Evolutionary conservation across 2,888 invertebrate genomes (phyloP), one percentile per base, ranked within the genome.

Genomic region (Ophonus ardosiacus): DNA sequence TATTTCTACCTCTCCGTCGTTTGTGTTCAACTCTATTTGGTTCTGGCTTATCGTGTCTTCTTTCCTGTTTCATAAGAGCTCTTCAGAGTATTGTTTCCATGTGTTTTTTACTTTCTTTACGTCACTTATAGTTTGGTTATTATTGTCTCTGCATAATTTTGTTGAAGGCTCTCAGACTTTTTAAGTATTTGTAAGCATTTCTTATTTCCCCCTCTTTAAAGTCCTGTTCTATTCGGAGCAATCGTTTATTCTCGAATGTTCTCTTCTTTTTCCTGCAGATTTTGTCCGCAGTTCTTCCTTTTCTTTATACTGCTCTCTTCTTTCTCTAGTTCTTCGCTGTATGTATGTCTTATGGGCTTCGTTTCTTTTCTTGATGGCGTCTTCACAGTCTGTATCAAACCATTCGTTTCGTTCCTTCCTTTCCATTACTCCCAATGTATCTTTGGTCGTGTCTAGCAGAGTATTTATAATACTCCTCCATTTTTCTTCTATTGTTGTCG

Each of bases 21-120:
- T 59, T 59, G 17, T 59, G 59, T 59, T 59, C 7, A 59, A 59
- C 59, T 59, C 59, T 17, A 17, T 59, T 59, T 59, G 59, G 59
- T 59, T 59, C 8, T 59, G 59, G 59, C 15, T 59, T 59, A 17
- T 59, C 7, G 17, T 17, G 8, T 59, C 59, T 17, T 59, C 59
- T 59, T 15, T 59, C 15, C n/a, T 59, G 59, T 59, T 59, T 59
- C 59, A 6, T 15, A 59, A 10, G 8, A 59, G 59, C 59, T 10
- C 59, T 59, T 59, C 17, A 8, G 8, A 59, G 1, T 59, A 59
- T 59, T 59, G 5, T 59, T 59, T 59, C 59, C 17, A 59, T 59
- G 17, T 59, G 59, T 59, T 59, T 59, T 59, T 59, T 17, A 15
- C 59, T 59, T 15, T 59, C n/a, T n/a, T n/a, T n/a, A n/a, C n/a